These are phyloP conservation scores for Pyrrhia umbra DNA, from an alignment of 2,888 invertebrate genomes.

Conservation along the genomic window DNA sequence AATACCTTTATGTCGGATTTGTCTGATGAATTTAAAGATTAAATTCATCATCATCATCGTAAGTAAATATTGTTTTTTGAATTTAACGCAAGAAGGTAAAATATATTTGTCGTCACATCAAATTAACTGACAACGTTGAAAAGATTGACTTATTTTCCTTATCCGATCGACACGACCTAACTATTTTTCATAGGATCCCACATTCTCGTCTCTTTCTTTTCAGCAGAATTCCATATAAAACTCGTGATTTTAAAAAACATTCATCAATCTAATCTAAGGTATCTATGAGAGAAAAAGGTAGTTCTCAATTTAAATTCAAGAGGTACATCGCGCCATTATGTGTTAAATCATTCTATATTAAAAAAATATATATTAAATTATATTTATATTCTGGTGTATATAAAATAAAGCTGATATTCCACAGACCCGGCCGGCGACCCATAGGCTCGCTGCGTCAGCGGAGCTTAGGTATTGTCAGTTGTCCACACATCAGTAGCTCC, in stretches of 20 bases:
- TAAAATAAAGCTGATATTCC: conserved; percentile 17
- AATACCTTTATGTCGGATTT: too few species aligned
- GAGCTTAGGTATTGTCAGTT: conserved; percentile 2
- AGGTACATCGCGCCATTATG: too few species aligned
- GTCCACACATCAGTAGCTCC: conserved; percentile 24
- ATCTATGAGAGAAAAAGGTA: too few species aligned
- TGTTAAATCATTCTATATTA: too few species aligned
- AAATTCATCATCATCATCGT: too few species aligned
- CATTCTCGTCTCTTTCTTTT: neutral
- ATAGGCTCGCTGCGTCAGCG: conserved; percentile 27
- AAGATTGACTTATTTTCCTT: conserved; percentile 34
- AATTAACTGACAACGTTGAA: conserved; percentile 17
- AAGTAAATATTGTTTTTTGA: neutral
- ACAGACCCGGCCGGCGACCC: conserved; percentile 4
- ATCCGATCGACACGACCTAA: conserved; percentile 4
- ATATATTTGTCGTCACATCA: conserved; percentile 13
- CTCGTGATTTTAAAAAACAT: too few species aligned
- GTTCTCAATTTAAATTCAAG: too few species aligned
- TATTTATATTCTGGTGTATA: conserved; percentile 4
- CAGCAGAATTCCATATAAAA: too few species aligned
- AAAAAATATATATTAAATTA: too few species aligned
- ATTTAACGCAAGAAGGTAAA: conserved; percentile 26
- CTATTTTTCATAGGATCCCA: neutral
- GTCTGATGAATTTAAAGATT: too few species aligned
- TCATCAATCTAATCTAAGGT: too few species aligned